Conservation (phyloP, 1,140 invertebrate species). For the Nixonia krombeini region DNA sequence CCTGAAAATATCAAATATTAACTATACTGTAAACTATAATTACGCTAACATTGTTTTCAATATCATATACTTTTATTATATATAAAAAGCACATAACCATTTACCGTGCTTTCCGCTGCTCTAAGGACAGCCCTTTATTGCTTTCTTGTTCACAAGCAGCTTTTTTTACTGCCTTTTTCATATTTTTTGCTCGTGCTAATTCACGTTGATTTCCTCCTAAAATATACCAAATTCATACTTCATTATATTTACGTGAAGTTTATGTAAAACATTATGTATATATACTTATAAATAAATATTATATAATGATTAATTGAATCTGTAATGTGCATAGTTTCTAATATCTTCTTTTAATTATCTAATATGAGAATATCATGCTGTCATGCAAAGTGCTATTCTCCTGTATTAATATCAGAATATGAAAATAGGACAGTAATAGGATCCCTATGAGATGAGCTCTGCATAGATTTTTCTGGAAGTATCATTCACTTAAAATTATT, state of each 20-base stretch:
- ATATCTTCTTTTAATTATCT: no score
- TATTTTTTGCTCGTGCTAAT: constrained; percentile 77
- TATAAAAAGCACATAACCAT: neutral
- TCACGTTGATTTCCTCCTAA: constrained; percentile 79
- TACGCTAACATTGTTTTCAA: constrained; percentile 6
- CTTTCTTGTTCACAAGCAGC: constrained; percentile 73
- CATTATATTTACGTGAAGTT: no score
- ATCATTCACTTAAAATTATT: neutral
- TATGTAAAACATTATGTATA: no score
- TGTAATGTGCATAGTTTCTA: no score
- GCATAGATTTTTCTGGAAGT: neutral
- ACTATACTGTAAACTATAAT: constrained; percentile 5
- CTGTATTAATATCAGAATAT: no score
- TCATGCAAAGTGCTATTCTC: no score
- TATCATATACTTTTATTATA: constrained; percentile 4
- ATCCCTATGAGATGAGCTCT: neutral
- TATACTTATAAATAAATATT: no score
- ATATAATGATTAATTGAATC: no score
- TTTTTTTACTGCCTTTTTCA: constrained; percentile 75
- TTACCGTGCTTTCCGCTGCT: constrained; percentile 75
- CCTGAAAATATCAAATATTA: constrained; percentile 61
- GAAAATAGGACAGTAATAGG: neutral
- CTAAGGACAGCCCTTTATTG: constrained; percentile 75
- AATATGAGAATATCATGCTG: no score
- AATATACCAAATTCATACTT: constrained; percentile 14